Evolutionary conservation across 2,888 invertebrate genomes (phyloP).

Genomic region (Xestoiulus laeticollis): DNA sequence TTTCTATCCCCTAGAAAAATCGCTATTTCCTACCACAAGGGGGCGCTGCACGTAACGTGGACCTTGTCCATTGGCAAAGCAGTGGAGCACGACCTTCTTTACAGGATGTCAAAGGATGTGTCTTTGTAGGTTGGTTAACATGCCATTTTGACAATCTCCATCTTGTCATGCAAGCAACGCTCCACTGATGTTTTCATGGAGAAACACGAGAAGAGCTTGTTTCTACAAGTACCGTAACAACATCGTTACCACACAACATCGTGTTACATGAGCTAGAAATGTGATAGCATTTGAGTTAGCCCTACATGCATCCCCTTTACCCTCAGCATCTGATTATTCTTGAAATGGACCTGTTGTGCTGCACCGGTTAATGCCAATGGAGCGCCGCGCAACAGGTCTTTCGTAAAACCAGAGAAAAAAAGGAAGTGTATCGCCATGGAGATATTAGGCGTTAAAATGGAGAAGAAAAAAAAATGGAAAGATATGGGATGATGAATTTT

Average conservation of each 20-base stretch:
- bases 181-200: background rate
- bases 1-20: too few species aligned
- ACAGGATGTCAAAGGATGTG: background rate
- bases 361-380: too few species aligned
- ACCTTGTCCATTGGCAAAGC: too few species aligned
- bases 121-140: background rate
- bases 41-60: too few species aligned
- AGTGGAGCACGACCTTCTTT: background rate
- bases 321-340: background rate
- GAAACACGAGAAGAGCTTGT: background rate
- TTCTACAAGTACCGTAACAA: conserved; percentile 23
- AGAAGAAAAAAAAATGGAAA: too few species aligned
- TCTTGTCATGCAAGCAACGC: background rate
- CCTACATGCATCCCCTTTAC: background rate
- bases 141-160: background rate
- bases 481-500: background rate
- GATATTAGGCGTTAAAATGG: background rate
- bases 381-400: conserved; percentile 10
- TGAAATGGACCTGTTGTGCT: background rate
- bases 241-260: background rate
- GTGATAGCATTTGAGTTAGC: background rate
- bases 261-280: background rate
- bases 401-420: background rate
- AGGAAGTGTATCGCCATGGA: background rate
- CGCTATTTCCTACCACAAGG: too few species aligned